phyloP scores from a whole-genome alignment of 2,797 vertebrate species.

The Spatula clypeata region DNA sequence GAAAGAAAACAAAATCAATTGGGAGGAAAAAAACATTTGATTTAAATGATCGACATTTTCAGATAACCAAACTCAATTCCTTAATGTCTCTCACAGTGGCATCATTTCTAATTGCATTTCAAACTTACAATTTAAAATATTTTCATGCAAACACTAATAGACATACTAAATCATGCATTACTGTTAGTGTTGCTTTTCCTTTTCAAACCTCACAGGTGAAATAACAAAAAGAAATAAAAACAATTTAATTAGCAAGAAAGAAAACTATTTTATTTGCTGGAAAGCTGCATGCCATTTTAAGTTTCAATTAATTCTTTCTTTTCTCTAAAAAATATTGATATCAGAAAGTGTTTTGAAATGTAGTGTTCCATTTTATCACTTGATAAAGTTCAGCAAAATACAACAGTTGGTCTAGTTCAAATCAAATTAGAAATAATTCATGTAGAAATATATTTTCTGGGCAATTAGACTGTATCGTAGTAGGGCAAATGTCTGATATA shows the following conservation, averaged over 20 bases:
- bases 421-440: conserved; percentile 96
- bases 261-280: conserved; percentile 27
- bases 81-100: not conserved
- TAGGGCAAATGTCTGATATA: conserved; percentile 91
- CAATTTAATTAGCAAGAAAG: conserved; percentile 14
- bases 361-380: conserved; percentile 57
- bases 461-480: conserved; percentile 95
- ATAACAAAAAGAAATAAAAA: not conserved
- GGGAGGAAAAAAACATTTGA: not conserved
- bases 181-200: not conserved
- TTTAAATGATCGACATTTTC: conserved; percentile 16
- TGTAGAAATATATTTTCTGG: conserved; percentile 97
- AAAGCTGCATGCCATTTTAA: conserved; percentile 8
- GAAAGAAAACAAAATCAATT: not conserved
- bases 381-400: conserved; percentile 88
- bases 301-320: conserved; percentile 46
- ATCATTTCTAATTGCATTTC: not conserved
- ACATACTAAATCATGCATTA: not conserved
- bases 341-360: conserved; percentile 55
- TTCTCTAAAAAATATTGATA: conserved; percentile 17
- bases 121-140: conserved; percentile 38
- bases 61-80: not conserved
- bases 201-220: conserved; percentile 19
- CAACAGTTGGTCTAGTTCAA: conserved; percentile 98
- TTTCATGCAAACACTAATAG: not conserved